Evolutionary conservation across 2,888 invertebrate genomes (phyloP), one percentile per base, ranked within the genome.

Genomic region (Epinotia brunnichana): DNA sequence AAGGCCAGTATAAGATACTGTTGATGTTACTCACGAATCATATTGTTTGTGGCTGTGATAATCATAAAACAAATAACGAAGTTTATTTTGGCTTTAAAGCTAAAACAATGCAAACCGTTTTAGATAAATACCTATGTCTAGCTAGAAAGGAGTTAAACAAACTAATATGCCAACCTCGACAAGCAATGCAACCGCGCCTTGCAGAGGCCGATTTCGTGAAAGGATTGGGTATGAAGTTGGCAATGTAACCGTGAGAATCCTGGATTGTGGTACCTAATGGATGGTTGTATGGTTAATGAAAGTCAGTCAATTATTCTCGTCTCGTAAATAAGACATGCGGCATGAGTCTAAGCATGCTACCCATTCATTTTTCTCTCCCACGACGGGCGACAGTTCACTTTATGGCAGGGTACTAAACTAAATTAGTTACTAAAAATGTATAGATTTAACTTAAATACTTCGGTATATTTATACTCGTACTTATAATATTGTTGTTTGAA

Each of bases 351-450:
- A 17, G 53, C 51, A 51, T 87, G 83, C 78, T 79, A 84, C 78
- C 86, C 84, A 90, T 91, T 90, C 86, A 87, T 83, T 84, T 83
- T 82, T 80, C 85, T 90, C 91, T 92, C 92, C 92, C 92, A 92
- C 92, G 92, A 85, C 83, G 80, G 68, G 85, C 85, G 87, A 56
- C 48, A 39, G 51, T 70, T 54, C 56, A 62, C 15, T 24, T 41
- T 48, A 19, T 44, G 39, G 54, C 41, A 13, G 35, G 15, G 48
- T 29, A 17, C 39, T 35, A 54, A 54, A 54, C 21, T 48, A 11
- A 48, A 48, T 2, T 61, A 35, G 17, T 19, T 15, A 3, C 4
- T 53, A 19, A 7, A 64, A 29, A 64, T 39, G 1, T 44, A n/a
- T 10, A 24, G 7, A 13, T 21, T 13, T n/a, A 39, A 48, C n/a